Evolutionary conservation across 2,888 invertebrate genomes (phyloP), one percentile per base, ranked within the genome.

Genomic region (Drosophila siamana): DNA sequence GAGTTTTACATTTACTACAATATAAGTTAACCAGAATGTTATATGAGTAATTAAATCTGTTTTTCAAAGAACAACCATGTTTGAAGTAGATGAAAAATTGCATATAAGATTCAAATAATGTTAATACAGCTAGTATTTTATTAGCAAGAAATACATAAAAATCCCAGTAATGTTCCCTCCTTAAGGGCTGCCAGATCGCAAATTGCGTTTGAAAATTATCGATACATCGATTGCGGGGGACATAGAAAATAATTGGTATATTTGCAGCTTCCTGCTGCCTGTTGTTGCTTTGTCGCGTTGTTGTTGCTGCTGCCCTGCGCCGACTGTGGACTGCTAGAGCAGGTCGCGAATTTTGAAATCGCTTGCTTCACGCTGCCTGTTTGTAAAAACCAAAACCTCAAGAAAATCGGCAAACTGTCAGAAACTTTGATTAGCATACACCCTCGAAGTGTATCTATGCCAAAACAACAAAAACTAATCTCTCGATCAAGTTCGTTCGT

Each of bases 331-430:
- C 64, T 62, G 30, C 15, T 56, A 75, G 64, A 75, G 64, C 69
- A 72, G 72, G 72, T 75, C 75, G 75, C 72, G 75, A 74, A 68
- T 70, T 71, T 74, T 71, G 46, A 74, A 74, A 74, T 67, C 48
- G 62, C 47, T 52, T 13, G 40, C 24, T 38, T 74, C 7, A 66
- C 56, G 57, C 48, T 66, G 46, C 36, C 19, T 30, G 19, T n/a
- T 15, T 51, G 59, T 13, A 28, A 33, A 6, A 26, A 15, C 15
- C 9, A 38, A 55, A 46, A 11, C 38, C n/a, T n/a, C 33, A 33
- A 33, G n/a, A 33, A n/a, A 33, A n/a, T 33, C 33, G 4, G n/a
- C 26, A 33, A 51, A 13, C 40, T 28, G 8, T 16, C 15, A 6
- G 30, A 54, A 43, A 30, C 43, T 15, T 36, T 36, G 33, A 26